phyloP scores from a whole-genome alignment of 2,888 invertebrate species.

The Stratiomys singularior region DNA sequence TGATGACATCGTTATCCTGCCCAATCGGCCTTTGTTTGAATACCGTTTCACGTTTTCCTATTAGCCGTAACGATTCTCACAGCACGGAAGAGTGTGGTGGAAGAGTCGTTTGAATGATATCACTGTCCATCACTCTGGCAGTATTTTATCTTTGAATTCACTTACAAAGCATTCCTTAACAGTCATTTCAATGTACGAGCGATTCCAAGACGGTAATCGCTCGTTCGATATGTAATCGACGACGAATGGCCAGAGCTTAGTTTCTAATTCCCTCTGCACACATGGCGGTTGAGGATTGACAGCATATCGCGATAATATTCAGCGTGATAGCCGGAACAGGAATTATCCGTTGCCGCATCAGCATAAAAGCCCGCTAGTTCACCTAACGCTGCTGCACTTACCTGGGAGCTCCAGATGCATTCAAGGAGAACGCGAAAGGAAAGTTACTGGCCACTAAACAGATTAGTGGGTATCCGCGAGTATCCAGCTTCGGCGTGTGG shows the following conservation, averaged over 20 bases:
- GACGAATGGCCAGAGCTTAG: not conserved
- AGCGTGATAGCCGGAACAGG: slow-evolving; percentile 46
- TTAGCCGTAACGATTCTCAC: not conserved
- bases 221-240: not conserved
- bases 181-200: slow-evolving; percentile 18
- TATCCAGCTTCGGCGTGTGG: not conserved
- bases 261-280: slow-evolving; percentile 15
- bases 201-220: not conserved
- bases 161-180: slow-evolving; percentile 20
- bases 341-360: slow-evolving; percentile 39
- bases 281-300: slow-evolving; percentile 17
- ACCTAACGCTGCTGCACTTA: not conserved
- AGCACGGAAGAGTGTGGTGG: not conserved
- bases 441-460: slow-evolving; percentile 22
- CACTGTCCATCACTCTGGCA: slow-evolving; percentile 35
- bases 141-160: slow-evolving; percentile 35
- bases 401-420: not conserved
- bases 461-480: slow-evolving; percentile 21
- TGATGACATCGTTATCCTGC: no score
- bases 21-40: not conserved
- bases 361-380: slow-evolving; percentile 37
- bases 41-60: not conserved
- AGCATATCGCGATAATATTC: slow-evolving; percentile 37
- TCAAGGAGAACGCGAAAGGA: slow-evolving; percentile 29
- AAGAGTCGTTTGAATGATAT: slow-evolving; percentile 35